phyloP scores from a whole-genome alignment of 2,113 vertebrate species.

The Oenanthe melanoleuca region DNA sequence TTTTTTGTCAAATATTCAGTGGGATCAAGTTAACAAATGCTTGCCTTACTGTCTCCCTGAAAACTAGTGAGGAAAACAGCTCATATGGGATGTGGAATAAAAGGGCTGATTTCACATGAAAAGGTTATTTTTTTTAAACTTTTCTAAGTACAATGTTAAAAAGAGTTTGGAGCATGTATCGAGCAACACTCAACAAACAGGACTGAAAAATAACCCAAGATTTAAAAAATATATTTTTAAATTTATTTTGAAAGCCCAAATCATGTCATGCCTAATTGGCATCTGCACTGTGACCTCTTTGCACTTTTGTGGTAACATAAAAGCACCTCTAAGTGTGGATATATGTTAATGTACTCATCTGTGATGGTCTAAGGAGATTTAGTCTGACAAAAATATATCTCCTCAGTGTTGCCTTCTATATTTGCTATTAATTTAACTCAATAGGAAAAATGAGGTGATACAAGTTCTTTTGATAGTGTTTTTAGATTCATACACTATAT shows the following conservation, averaged over 20 bases:
- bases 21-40: background rate
- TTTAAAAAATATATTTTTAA: background rate
- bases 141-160: background rate
- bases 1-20: background rate
- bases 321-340: background rate
- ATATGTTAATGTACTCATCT: background rate
- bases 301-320: background rate
- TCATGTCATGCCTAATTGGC: background rate
- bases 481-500: background rate
- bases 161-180: background rate
- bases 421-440: background rate
- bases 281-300: background rate
- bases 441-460: background rate
- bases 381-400: background rate
- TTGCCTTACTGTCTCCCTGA: background rate
- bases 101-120: background rate
- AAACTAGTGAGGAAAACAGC: background rate
- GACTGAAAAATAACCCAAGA: background rate
- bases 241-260: background rate
- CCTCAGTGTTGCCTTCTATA: background rate
- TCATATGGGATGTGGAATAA: background rate
- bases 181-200: background rate
- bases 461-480: background rate
- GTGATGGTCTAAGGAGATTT: background rate
- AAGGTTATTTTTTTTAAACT: background rate